A percentile compares a stretch with the other conserved stretches of the same genome.
These are phyloP conservation scores for Euproctis similis DNA, from an alignment of 2,888 invertebrate genomes.

Conservation along the genomic window DNA sequence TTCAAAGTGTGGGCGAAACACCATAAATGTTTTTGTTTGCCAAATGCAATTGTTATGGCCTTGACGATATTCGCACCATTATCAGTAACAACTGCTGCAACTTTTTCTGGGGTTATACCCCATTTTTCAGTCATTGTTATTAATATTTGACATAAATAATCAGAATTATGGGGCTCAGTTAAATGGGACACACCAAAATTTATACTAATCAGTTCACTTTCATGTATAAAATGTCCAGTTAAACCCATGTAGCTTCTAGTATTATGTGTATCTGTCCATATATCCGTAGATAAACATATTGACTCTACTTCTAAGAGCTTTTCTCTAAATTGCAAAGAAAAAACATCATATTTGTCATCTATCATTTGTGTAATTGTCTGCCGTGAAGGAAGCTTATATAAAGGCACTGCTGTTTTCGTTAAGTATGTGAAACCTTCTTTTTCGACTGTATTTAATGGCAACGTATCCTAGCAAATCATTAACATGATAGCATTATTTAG, in stretches of 20 bases:
- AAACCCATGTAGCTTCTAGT: conserved; percentile 15
- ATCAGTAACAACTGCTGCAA: conserved; percentile 19
- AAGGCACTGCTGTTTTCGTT: conserved; percentile 10
- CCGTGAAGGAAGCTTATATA: conserved; percentile 10
- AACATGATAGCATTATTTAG: conserved; percentile 11
- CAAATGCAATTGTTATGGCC: conserved; percentile 13
- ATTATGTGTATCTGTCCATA: conserved; percentile 12
- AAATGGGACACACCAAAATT: conserved; percentile 12
- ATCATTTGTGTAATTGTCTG: conserved; percentile 12
- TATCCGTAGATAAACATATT: conserved; percentile 12
- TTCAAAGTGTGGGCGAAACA: conserved; percentile 6
- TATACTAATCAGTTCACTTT: conserved; percentile 13
- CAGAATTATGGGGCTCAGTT: conserved; percentile 15
- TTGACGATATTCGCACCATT: conserved; percentile 24
- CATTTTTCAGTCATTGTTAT: conserved; percentile 16
- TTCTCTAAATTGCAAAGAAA: conserved; percentile 11
- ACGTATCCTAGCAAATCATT: conserved; percentile 4
- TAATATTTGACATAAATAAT: conserved; percentile 13
- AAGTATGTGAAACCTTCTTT: conserved; percentile 9
- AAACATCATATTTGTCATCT: conserved; percentile 15
- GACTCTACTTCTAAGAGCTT: conserved; percentile 11
- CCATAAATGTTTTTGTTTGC: conserved; percentile 2
- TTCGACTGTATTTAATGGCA: conserved; percentile 12
- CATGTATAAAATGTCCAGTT: conserved; percentile 15
- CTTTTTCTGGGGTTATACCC: conserved; percentile 12